phyloP scores from a whole-genome alignment of 35 echinoderm and acorn worm species.

The Chiridota heheva region DNA sequence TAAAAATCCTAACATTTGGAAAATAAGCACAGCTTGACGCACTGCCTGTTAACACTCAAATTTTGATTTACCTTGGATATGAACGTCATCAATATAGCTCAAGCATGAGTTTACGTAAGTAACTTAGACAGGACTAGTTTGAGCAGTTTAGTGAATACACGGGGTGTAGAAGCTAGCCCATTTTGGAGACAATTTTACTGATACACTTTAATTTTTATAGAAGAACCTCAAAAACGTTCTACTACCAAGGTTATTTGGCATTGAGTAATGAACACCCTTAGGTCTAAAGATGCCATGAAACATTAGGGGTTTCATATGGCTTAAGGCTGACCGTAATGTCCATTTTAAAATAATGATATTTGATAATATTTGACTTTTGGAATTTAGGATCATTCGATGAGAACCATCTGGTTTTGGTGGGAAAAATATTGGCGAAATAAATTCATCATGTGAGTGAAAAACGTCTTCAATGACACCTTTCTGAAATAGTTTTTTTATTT shows the following conservation, averaged over 20 bases:
- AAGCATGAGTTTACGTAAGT: neutral
- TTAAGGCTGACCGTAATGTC: slow-evolving; percentile 15
- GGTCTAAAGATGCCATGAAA: slow-evolving; percentile 47
- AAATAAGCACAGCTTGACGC: neutral
- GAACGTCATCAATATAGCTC: slow-evolving; percentile 14
- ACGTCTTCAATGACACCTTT: neutral
- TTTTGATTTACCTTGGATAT: slow-evolving; percentile 15
- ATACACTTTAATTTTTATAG: slow-evolving; percentile 23
- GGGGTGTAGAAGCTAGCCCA: slow-evolving; percentile 16
- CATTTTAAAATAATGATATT: slow-evolving; percentile 60
- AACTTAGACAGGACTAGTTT: slow-evolving; percentile 4
- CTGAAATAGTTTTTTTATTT: slow-evolving; percentile 12
- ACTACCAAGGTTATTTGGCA: neutral
- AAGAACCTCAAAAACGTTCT: slow-evolving; percentile 30
- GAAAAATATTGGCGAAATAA: slow-evolving; percentile 34
- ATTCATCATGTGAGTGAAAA: neutral
- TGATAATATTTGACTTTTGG: slow-evolving; percentile 18
- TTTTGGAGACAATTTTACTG: slow-evolving; percentile 62
- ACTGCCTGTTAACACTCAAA: slow-evolving; percentile 5
- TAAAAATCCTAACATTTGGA: slow-evolving; percentile 9
- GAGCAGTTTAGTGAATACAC: slow-evolving; percentile 30
- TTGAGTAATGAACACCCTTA: slow-evolving; percentile 56
- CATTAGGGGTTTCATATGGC: neutral
- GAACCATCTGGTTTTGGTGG: slow-evolving; percentile 26
- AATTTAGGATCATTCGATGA: slow-evolving; percentile 45